phyloP scores from a whole-genome alignment of 2,797 vertebrate species.

The Acanthurus tractus region DNA sequence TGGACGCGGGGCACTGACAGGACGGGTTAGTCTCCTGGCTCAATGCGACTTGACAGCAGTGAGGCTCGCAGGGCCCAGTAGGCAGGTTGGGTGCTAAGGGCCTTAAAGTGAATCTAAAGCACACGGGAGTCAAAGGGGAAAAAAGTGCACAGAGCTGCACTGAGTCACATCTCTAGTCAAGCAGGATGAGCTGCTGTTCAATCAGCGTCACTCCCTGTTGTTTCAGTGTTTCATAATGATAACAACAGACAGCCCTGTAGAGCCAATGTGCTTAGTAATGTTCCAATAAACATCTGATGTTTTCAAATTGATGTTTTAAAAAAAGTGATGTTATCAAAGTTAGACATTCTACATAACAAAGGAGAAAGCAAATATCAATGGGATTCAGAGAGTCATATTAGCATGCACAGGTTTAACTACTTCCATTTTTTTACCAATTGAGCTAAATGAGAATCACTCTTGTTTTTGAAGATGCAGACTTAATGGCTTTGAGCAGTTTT shows the following conservation, averaged over 20 bases:
- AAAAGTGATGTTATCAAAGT: conserved; percentile 5
- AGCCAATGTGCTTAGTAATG: conserved; percentile 29
- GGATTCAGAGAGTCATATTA: conserved; percentile 18
- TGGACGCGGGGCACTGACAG: conserved; percentile 81
- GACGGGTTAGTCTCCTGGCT: conserved; percentile 76
- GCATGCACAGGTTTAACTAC: conserved; percentile 1
- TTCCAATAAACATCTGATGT: conserved; percentile 19
- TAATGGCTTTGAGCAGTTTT: conserved; percentile 59
- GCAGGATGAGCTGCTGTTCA: conserved; percentile 74
- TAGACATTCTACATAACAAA: neutral
- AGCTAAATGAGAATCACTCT: conserved; percentile 39
- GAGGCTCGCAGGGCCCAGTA: conserved; percentile 73
- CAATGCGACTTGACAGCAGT: conserved; percentile 84
- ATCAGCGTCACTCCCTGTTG: conserved; percentile 71
- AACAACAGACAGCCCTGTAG: conserved; percentile 46
- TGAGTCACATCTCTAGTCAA: conserved; percentile 81
- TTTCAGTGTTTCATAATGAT: conserved; percentile 43
- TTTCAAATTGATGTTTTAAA: neutral
- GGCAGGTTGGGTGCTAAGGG: conserved; percentile 78
- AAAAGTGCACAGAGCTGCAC: conserved; percentile 52
- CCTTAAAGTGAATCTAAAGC: conserved; percentile 75
- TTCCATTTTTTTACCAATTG: neutral
- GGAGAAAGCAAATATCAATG: neutral
- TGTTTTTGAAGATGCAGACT: conserved; percentile 21
- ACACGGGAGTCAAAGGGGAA: conserved; percentile 61